Conservation (phyloP, 2,113 vertebrate species). For the Lophura nycthemera region DNA sequence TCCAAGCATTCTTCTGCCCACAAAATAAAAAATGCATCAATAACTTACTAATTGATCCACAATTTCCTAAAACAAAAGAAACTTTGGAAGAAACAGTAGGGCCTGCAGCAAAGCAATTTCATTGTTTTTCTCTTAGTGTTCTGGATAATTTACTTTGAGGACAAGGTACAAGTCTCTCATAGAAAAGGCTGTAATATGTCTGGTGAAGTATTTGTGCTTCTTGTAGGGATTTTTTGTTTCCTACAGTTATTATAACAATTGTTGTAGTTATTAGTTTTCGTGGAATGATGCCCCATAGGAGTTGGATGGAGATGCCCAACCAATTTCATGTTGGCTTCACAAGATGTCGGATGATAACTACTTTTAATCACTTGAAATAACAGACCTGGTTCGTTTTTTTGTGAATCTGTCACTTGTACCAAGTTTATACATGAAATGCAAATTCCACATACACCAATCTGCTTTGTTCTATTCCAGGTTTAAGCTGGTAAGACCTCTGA, state of each 20-base stretch:
- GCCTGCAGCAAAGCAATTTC: conserved; percentile 35
- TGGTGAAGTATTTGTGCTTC: not conserved
- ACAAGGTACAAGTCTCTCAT: not conserved
- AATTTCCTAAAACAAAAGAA: conserved; percentile 36
- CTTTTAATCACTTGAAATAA: not conserved
- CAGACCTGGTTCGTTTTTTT: not conserved
- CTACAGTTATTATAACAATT: not conserved
- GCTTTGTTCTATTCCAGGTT: not conserved
- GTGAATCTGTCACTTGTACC: not conserved
- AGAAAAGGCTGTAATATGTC: not conserved
- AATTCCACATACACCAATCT: not conserved
- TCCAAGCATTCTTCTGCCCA: accelerated
- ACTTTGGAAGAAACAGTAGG: not conserved
- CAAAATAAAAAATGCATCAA: not conserved
- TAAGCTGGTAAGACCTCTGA: not conserved
- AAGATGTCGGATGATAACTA: not conserved
- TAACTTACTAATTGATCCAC: not conserved
- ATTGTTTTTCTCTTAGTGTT: not conserved
- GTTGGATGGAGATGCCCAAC: not conserved
- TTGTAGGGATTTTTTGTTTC: conserved; percentile 7
- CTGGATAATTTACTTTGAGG: conserved; percentile 1
- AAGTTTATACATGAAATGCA: not conserved
- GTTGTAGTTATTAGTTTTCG: conserved; percentile 23
- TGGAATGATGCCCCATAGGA: not conserved
- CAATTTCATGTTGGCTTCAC: not conserved